A percentile compares a stretch with the other conserved stretches of the same genome.
These are phyloP conservation scores for Eolophus roseicapilla DNA, from an alignment of 2,113 vertebrate genomes.

Conservation along the genomic window DNA sequence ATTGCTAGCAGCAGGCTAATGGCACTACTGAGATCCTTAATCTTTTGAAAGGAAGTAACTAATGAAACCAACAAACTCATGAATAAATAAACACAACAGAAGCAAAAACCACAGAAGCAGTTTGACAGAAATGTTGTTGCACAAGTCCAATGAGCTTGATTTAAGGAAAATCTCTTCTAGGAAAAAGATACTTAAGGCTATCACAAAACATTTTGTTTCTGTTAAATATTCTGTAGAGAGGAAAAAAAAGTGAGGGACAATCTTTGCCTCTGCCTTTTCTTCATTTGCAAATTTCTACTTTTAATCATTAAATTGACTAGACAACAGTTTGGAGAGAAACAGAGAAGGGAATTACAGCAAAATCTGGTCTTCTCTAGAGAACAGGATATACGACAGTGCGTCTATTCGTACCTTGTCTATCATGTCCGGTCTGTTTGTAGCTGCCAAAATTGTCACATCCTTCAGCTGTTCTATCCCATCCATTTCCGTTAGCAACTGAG, in stretches of 20 bases:
- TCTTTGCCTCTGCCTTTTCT: neutral
- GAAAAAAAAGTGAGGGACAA: neutral
- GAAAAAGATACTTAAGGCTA: neutral
- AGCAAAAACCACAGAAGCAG: constrained; percentile 42
- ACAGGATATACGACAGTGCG: neutral
- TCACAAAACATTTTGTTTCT: neutral
- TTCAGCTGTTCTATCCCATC: constrained; percentile 94
- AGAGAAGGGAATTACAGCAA: neutral
- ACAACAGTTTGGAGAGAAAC: neutral
- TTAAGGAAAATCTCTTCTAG: neutral
- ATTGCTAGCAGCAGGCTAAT: neutral
- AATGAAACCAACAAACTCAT: constrained; percentile 26
- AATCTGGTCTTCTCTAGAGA: neutral
- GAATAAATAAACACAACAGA: constrained; percentile 49
- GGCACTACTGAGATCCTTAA: neutral
- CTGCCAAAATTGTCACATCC: constrained; percentile 92
- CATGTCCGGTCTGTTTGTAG: constrained; percentile 96
- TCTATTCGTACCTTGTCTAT: constrained; percentile 91
- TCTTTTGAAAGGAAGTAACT: constrained; percentile 52
- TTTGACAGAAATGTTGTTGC: constrained; percentile 1
- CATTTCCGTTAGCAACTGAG: constrained; percentile 97
- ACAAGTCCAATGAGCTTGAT: neutral
- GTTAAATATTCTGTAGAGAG: neutral
- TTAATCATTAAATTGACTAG: neutral
- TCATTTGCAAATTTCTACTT: neutral